These are phyloP conservation scores for Capitulum mitella DNA, from an alignment of 2,888 invertebrate species.

Conservation along the genomic window DNA sequence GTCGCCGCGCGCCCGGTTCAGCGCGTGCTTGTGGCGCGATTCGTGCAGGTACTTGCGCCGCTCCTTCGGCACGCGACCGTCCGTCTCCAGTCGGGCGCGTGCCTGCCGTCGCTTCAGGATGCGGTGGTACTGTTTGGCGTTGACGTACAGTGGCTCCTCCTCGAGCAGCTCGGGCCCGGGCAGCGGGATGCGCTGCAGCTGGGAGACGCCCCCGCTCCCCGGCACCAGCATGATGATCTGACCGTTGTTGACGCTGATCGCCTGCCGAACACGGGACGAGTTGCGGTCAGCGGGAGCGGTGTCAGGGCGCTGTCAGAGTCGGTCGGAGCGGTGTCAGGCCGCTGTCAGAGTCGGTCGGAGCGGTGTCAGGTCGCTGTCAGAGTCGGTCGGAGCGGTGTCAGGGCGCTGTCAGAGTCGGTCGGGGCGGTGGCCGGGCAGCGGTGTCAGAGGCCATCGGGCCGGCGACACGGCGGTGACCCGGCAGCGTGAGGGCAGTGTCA, in stretches of 20 bases:
- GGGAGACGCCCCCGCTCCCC: slow-evolving; percentile 42
- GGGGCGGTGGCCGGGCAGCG: too few relatives aligned
- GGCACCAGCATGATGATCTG: slow-evolving; percentile 42
- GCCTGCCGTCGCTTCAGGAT: slow-evolving; percentile 92
- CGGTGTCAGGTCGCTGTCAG: too few relatives aligned
- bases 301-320: too few relatives aligned
- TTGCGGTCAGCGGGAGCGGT: too few relatives aligned
- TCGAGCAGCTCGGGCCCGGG: slow-evolving; percentile 61
- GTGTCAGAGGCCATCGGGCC: too few relatives aligned
- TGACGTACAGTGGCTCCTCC: slow-evolving; percentile 95
- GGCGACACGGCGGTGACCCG: too few relatives aligned
- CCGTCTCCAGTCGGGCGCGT: slow-evolving; percentile 86
- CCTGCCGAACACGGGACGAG: background rate
- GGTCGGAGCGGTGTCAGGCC: too few relatives aligned
- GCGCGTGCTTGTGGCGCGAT: slow-evolving; percentile 91
- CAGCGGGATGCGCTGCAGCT: slow-evolving; percentile 50
- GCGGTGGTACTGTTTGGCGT: slow-evolving; percentile 91
- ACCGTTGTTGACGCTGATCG: background rate
- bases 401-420: too few relatives aligned
- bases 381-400: too few relatives aligned
- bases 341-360: too few relatives aligned
- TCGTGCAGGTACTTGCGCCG: slow-evolving; percentile 95
- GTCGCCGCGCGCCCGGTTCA: slow-evolving; percentile 93
- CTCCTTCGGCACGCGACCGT: slow-evolving; percentile 85
- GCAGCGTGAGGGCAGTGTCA: too few relatives aligned